A percentile compares a stretch with the other conserved stretches of the same genome.
Evolutionary conservation across 2,888 invertebrate genomes (phyloP).

Genomic region (Schizotus pectinicornis): DNA sequence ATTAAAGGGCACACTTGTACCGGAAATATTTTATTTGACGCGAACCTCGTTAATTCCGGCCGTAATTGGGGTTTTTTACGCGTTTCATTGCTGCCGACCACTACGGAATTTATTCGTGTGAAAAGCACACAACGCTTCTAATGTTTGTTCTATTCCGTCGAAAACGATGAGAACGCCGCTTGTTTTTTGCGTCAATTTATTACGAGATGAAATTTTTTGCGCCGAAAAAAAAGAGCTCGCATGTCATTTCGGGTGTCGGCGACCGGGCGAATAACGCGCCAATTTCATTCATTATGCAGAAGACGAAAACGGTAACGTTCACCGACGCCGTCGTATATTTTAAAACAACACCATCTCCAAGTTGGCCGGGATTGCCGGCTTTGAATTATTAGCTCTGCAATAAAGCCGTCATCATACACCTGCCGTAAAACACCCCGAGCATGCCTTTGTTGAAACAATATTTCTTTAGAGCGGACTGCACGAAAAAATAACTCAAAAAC

Average conservation of each 20-base stretch:
- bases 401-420: conserved; percentile 29
- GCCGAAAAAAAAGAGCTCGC: not conserved
- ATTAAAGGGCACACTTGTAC: conserved; percentile 25
- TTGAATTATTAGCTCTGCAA: conserved; percentile 24
- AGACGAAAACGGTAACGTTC: conserved; percentile 15
- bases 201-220: conserved; percentile 1
- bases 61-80: conserved; percentile 22
- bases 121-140: conserved; percentile 1
- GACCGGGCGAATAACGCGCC: not conserved
- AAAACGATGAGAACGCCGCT: conserved; percentile 1
- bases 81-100: conserved; percentile 11
- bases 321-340: conserved; percentile 14
- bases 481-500: conserved; percentile 8
- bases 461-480: conserved; percentile 7
- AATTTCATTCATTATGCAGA: conserved; percentile 22
- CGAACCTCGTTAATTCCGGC: conserved; percentile 19
- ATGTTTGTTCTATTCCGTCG: conserved; percentile 3
- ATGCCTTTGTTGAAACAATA: not conserved
- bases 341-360: conserved; percentile 21
- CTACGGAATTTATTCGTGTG: not conserved
- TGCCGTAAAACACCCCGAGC: conserved; percentile 23
- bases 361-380: conserved; percentile 21
- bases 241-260: too few species aligned
- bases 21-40: conserved; percentile 31
- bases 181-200: conserved; percentile 1